These are phyloP conservation scores for Falco cherrug DNA, from an alignment of 2,797 vertebrate species.

Conservation along the genomic window DNA sequence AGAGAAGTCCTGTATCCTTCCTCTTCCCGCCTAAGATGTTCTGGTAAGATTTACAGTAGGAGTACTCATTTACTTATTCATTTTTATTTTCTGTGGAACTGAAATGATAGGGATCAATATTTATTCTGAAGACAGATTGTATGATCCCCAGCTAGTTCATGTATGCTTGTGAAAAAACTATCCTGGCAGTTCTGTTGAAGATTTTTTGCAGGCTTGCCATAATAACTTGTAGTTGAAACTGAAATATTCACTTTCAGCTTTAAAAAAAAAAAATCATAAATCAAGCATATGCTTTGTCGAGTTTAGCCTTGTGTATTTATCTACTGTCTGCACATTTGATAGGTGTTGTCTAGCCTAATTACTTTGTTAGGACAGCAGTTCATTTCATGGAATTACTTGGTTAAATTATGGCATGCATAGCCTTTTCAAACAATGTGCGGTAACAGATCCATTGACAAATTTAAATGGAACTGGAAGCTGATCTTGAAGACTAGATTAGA, in stretches of 20 bases:
- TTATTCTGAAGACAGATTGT: not conserved
- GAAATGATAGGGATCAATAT: not conserved
- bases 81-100: not conserved
- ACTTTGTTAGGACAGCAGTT: not conserved
- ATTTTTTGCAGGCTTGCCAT: not conserved
- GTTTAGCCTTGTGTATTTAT: not conserved
- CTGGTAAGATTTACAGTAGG: not conserved
- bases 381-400: not conserved
- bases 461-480: not conserved
- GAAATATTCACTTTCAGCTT: not conserved
- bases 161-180: not conserved
- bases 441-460: not conserved
- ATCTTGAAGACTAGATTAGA: not conserved
- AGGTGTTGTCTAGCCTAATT: not conserved
- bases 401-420: not conserved
- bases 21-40: not conserved
- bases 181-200: not conserved
- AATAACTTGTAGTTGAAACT: not conserved
- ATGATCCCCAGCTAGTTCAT: not conserved
- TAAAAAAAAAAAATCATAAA: not conserved
- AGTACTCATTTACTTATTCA: not conserved
- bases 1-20: rapidly evolving
- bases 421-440: not conserved
- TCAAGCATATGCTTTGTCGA: not conserved
- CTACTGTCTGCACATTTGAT: not conserved